Evolutionary conservation across 2,113 vertebrate genomes (phyloP).

Genomic region (Phodopus roborovskii): DNA sequence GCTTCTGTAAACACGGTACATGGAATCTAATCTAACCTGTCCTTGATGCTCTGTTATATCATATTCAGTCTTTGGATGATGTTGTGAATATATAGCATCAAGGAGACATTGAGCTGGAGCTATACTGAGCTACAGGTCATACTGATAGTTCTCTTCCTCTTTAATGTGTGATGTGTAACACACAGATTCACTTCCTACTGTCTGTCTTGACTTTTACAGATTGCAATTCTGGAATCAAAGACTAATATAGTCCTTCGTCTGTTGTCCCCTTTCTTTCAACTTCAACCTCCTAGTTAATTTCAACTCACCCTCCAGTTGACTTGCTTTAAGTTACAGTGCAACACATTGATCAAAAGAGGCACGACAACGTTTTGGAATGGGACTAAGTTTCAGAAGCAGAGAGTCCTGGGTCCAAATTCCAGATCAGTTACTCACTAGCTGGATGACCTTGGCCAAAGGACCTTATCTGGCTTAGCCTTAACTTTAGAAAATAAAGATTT

Average conservation of each 20-base stretch:
- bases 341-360: conserved; percentile 58
- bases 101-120: background rate
- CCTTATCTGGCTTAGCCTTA: conserved; percentile 42
- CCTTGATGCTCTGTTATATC: conserved; percentile 44
- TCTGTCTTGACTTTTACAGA: background rate
- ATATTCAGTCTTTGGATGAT: conserved; percentile 28
- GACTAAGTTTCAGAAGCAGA: background rate
- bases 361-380: background rate
- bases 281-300: conserved; percentile 12
- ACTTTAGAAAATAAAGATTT: conserved; percentile 69
- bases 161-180: background rate
- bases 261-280: background rate
- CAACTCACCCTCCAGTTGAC: conserved; percentile 44
- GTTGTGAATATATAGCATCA: conserved; percentile 37
- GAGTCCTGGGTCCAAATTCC: conserved; percentile 69
- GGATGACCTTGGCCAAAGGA: conserved; percentile 43
- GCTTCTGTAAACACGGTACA: conserved; percentile 53
- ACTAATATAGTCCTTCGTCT: background rate
- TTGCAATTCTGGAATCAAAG: conserved; percentile 47
- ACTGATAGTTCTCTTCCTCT: conserved; percentile 4
- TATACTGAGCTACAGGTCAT: background rate
- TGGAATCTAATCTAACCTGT: conserved; percentile 47
- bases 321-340: conserved; percentile 69
- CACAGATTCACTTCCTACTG: background rate
- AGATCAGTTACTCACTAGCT: conserved; percentile 51